Evolutionary conservation across 2,113 vertebrate genomes (phyloP).

Genomic region (Carassius gibelio): DNA sequence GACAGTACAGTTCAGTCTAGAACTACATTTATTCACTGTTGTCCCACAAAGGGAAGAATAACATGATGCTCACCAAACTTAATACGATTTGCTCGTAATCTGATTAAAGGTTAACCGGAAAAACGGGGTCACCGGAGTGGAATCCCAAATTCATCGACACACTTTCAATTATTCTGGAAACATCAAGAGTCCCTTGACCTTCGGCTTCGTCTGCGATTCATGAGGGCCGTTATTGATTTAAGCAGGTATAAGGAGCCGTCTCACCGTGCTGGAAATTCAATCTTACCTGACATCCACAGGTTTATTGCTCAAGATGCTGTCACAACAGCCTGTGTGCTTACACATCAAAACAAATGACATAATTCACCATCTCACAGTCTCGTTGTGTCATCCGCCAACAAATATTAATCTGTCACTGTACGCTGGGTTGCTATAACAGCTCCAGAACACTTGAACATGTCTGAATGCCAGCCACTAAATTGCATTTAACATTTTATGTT

Average conservation of each 20-base stretch:
- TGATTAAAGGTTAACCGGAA: constrained; percentile 36
- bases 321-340: constrained; percentile 54
- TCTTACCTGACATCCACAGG: constrained; percentile 65
- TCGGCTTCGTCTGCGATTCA: constrained; percentile 65
- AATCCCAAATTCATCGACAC: constrained; percentile 52
- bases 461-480: not conserved
- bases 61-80: not conserved
- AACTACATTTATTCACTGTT: not conserved
- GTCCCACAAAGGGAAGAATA: not conserved
- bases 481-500: not conserved
- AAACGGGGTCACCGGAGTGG: constrained; percentile 28
- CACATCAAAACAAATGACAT: constrained; percentile 53
- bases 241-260: constrained; percentile 70
- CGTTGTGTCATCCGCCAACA: not conserved
- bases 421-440: not conserved
- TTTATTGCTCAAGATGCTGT: constrained; percentile 60
- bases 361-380: constrained; percentile 58
- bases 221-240: constrained; percentile 75
- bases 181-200: constrained; percentile 64
- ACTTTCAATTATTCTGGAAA: constrained; percentile 53
- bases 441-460: not conserved
- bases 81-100: not conserved
- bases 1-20: not conserved
- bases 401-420: not conserved
- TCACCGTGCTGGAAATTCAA: constrained; percentile 64